phyloP scores from a whole-genome alignment of 2,113 vertebrate species.

The Daphoenositta chrysoptera region DNA sequence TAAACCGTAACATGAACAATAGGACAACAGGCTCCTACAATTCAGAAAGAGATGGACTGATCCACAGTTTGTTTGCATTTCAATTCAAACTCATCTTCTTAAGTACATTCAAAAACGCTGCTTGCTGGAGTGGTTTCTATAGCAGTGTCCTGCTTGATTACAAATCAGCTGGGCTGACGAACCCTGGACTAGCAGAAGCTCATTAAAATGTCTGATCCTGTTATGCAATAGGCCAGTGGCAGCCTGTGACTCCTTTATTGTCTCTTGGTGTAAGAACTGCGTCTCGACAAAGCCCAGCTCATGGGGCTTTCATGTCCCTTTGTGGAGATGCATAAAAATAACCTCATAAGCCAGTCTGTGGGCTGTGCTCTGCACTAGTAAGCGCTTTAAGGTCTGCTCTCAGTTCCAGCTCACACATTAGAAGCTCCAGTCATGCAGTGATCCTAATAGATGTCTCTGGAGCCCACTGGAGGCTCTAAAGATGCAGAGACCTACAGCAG shows the following conservation, averaged over 20 bases:
- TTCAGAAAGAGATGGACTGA: not conserved
- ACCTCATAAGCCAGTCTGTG: not conserved
- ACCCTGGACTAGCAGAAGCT: conserved; percentile 31
- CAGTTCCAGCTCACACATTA: not conserved
- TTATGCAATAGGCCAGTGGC: conserved; percentile 30
- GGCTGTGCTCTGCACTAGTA: not conserved
- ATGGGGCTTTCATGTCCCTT: not conserved
- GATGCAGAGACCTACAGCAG: not conserved
- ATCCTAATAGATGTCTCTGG: not conserved
- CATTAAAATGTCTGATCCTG: conserved; percentile 58
- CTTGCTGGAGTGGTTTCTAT: conserved; percentile 37
- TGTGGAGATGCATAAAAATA: conserved; percentile 38
- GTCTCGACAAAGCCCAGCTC: conserved; percentile 2
- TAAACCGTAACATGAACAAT: not conserved
- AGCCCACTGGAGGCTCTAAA: not conserved
- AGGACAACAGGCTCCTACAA: not conserved
- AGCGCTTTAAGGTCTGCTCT: not conserved
- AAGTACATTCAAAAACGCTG: not conserved
- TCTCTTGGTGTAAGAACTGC: not conserved
- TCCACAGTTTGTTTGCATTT: conserved; percentile 44
- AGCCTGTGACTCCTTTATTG: conserved; percentile 32
- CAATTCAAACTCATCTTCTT: conserved; percentile 35
- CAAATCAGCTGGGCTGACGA: conserved; percentile 12
- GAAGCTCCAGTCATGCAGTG: not conserved
- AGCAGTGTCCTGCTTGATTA: conserved; percentile 55